Base-by-base conservation (phyloP, 2,888 invertebrate species). In the Ophion ventricosus region DNA sequence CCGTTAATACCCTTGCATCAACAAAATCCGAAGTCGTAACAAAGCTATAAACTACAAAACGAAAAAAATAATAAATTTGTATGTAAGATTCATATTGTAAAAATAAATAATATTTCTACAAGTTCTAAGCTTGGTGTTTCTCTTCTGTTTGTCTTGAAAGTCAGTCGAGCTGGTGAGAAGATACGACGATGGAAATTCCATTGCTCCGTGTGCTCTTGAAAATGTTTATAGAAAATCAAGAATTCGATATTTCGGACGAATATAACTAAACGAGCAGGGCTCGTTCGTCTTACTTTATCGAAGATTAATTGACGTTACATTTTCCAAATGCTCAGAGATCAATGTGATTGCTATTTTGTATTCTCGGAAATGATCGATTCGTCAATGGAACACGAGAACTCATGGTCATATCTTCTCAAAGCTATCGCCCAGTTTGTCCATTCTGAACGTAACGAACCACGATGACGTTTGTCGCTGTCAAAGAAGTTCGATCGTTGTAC, bases 51-150 rank as follows among this genome's bases (percentile, higher is more conserved):
- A 75, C 63, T 56, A 61, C 64, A 43, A 72, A 82, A 69, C 57
- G 73, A 78, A 80, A 69, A 69, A 80, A 69, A 79, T 78, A 49
- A 84, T 82, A 85, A 90, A 87, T 90, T 91, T 91, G 91, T 91
- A 91, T 90, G 87, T 88, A 88, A 89, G 69, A 87, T 87, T 78
- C 83, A 82, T 87, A 90, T 89, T 91, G 87, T 89, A 89, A 90
- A 85, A 91, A 91, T 91, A 91, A 91, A 91, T 88, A 80, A 86
- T 91, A 91, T 91, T 91, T 91, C 89, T 90, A 90, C 90, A 91
- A 91, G 84, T 90, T 91, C 89, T 87, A 89, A 89, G 81, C 86
- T 70, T 88, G 81, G 87, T 89, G 85, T 88, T 86, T 66, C 86
- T 74, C 86, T 74, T 74, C 49, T 80, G 75, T 87, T 86, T 85